Evolutionary conservation across 2,797 vertebrate species (phyloP), one percentile per base, ranked within the genome.

Genomic region (Alcedo atthis): DNA sequence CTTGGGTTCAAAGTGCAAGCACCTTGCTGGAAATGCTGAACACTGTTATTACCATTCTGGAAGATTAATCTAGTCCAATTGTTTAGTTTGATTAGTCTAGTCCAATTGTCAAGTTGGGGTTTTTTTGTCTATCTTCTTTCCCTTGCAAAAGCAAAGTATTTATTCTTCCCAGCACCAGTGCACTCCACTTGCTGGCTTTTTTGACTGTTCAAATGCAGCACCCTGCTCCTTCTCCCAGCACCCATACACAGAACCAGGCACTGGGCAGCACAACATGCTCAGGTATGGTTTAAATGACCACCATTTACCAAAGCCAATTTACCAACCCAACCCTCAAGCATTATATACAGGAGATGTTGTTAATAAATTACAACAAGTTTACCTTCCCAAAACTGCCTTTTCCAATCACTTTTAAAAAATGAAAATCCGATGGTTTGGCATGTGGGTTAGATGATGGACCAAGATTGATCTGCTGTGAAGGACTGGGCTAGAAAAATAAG

Each of bases 341-440:
- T 35, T n/a, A 37, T 18, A 62, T 1, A 14, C 2, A 32, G 40
- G 17, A 86, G 17, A 14, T 33, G 5, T 58, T 55, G 5, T 20
- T 74, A 33, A 43, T 49, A 21, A 51, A 70, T 30, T 24, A 43
- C 26, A 46, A 48, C 2, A 28, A 28, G 15, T 25, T 96, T 97
- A 98, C 98, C 96, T 99, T 99, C 79, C 99, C 99, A 73, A 99
- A 99, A 97, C 99, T 99, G 94, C 99, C 99, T 95, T 99, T 99
- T 67, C 99, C 99, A 21, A 99, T 99, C 90, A 99, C 99, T 96
- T 99, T 99, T 88, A 99, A 98, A 97, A 99, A 99, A 97, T 99
- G 99, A 55, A 99, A 99, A 92, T 99, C 99, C 5, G 98, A 99
- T 17, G 99, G 99, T 91, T 99, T 99, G 79, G 99, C 99, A 2